These are phyloP conservation scores for Pseudomyrmex pallidus DNA, from an alignment of 1,140 invertebrate species.

Conservation along the genomic window DNA sequence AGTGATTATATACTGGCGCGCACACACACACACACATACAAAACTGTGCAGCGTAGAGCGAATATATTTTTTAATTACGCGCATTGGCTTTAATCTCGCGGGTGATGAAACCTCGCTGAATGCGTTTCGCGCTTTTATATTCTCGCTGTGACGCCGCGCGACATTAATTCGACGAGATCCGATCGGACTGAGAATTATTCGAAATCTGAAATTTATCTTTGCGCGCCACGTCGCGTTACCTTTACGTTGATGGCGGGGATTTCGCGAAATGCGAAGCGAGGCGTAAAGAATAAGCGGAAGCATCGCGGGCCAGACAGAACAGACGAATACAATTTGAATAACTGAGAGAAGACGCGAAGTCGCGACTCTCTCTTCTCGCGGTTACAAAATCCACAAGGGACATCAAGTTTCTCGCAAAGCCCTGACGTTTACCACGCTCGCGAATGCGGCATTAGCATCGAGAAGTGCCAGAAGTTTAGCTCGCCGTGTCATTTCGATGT, in stretches of 20 bases:
- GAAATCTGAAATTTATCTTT: constrained; percentile 45
- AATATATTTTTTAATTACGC: constrained; percentile 67
- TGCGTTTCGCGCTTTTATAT: constrained; percentile 24
- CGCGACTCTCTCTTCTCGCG: constrained; percentile 55
- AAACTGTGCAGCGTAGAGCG: constrained; percentile 41
- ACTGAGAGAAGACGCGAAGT: constrained; percentile 70
- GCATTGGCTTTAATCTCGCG: constrained; percentile 65
- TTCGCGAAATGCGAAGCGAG: constrained; percentile 37
- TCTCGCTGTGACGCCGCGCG: constrained; percentile 15
- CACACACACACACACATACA: neutral
- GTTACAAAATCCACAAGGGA: constrained; percentile 77
- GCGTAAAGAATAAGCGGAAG: constrained; percentile 29
- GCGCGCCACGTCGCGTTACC: constrained; percentile 34
- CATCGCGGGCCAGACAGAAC: constrained; percentile 58
- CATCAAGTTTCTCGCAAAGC: constrained; percentile 74
- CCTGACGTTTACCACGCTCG: constrained; percentile 74
- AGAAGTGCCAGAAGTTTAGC: constrained; percentile 81
- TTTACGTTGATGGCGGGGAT: constrained; percentile 26
- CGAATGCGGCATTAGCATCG: constrained; percentile 79
- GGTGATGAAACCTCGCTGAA: constrained; percentile 39
- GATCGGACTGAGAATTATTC: constrained; percentile 47
- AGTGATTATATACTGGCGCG: constrained; percentile 58
- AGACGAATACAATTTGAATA: constrained; percentile 78
- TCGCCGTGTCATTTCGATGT: constrained; percentile 82
- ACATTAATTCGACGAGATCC: constrained; percentile 49